Conservation (phyloP, 2,888 invertebrate species). For the Chaitophorus viminalis region DNA sequence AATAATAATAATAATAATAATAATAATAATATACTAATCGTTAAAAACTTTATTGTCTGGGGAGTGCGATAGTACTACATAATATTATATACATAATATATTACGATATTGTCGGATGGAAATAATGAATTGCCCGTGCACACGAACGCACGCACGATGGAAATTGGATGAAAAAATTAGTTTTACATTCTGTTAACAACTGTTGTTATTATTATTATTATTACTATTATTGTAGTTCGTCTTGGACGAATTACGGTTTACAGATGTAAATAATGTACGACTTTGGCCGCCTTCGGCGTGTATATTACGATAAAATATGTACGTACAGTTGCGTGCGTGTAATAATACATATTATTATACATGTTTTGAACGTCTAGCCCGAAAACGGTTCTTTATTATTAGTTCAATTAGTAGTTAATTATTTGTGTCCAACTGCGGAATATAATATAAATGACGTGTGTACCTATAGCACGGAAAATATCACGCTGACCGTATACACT, state of each 20-base stretch:
- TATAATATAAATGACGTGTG: neutral
- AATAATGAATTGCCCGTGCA: neutral
- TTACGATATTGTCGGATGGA: neutral
- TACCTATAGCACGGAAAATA: too few species aligned
- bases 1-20: too few species aligned
- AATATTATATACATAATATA: too few species aligned
- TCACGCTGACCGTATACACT: too few species aligned
- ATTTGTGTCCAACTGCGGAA: neutral
- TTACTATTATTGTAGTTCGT: neutral
- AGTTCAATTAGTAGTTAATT: slow-evolving; percentile 25
- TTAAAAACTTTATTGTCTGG: too few species aligned
- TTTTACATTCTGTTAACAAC: neutral
- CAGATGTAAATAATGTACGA: neutral
- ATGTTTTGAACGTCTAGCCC: too few species aligned
- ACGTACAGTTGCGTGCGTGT: too few species aligned
- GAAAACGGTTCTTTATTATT: slow-evolving; percentile 7
- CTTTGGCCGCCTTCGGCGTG: neutral
- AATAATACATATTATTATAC: too few species aligned
- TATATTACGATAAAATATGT: neutral
- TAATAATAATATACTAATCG: too few species aligned
- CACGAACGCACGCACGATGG: neutral
- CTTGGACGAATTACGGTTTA: neutral
- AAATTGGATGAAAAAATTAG: neutral
- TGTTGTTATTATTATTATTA: too few species aligned
- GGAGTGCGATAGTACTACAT: too few species aligned